phyloP scores from a whole-genome alignment of 1,140 invertebrate species.

The Drosophila sp. region DNA sequence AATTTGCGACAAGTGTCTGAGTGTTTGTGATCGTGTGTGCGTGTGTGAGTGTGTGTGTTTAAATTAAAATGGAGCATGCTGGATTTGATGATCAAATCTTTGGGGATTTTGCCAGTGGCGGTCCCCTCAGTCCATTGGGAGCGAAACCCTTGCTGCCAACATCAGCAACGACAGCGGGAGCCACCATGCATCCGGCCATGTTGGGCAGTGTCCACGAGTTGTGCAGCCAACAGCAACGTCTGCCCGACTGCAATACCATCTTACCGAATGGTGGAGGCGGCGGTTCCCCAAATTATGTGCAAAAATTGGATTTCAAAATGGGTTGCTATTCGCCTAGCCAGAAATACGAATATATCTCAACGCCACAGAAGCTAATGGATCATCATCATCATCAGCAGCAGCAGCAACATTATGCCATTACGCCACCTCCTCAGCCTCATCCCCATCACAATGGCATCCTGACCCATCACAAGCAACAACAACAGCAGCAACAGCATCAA shows the following conservation, averaged over 20 bases:
- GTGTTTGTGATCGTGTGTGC: conserved; percentile 18
- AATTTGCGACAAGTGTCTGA: conserved; percentile 26
- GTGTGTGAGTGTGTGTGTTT: conserved; percentile 1
- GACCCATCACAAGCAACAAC: conserved; percentile 58
- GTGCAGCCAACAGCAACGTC: conserved; percentile 66
- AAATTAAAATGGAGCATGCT: conserved; percentile 86
- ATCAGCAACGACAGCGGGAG: conserved; percentile 48
- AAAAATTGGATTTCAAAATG: conserved; percentile 78
- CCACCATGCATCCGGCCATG: conserved; percentile 86
- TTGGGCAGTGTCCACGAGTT: conserved; percentile 84
- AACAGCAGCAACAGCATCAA: conserved; percentile 40
- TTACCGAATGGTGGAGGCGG: conserved; percentile 66
- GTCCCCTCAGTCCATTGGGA: conserved; percentile 75
- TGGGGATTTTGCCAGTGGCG: conserved; percentile 85
- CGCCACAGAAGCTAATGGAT: conserved; percentile 68
- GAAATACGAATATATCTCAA: conserved; percentile 80
- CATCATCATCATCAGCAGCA: conserved; percentile 59
- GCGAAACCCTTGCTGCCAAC: conserved; percentile 80
- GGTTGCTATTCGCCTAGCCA: conserved; percentile 81
- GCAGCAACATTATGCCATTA: conserved; percentile 68
- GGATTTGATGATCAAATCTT: conserved; percentile 91
- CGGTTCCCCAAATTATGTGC: conserved; percentile 74
- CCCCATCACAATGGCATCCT: conserved; percentile 67
- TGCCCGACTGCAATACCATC: conserved; percentile 81
- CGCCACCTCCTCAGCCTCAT: conserved; percentile 60